Conservation (phyloP, 2,797 vertebrate species). For the Tiaroga cobitis region DNA sequence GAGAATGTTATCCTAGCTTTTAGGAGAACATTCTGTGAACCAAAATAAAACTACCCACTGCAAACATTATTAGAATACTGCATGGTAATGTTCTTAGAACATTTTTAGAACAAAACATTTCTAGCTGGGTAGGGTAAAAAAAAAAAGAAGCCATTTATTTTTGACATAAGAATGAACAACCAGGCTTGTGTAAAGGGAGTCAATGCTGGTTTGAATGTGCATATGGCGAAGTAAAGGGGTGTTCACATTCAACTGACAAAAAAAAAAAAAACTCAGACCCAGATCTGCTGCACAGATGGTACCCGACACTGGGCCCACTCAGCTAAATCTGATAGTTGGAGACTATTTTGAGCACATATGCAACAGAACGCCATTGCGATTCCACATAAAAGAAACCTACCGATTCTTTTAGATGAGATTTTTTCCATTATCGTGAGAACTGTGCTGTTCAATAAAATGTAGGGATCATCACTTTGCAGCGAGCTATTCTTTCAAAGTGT, state of each 20-base stretch:
- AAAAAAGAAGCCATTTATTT: slow-evolving; percentile 54
- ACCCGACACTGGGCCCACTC: slow-evolving; percentile 67
- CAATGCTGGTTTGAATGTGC: slow-evolving; percentile 26
- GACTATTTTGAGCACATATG: slow-evolving; percentile 41
- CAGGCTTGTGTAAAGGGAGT: slow-evolving; percentile 51
- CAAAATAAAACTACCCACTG: too few species aligned
- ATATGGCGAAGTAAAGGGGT: slow-evolving; percentile 56
- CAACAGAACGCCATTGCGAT: slow-evolving; percentile 31
- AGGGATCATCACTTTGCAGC: slow-evolving; percentile 39
- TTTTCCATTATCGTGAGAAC: slow-evolving; percentile 20
- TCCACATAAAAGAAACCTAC: slow-evolving; percentile 4
- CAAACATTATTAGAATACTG: too few species aligned
- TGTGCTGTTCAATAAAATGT: slow-evolving; percentile 40
- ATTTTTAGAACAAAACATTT: too few species aligned
- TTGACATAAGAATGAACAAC: slow-evolving; percentile 52
- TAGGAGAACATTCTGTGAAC: too few species aligned
- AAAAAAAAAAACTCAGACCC: slow-evolving; percentile 55
- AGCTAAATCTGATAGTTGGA: slow-evolving; percentile 61
- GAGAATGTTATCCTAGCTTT: too few species aligned
- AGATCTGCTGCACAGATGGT: slow-evolving; percentile 74
- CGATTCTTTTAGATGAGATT: background rate
- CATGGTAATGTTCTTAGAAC: too few species aligned
- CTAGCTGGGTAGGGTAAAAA: slow-evolving; percentile 29
- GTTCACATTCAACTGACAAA: slow-evolving; percentile 58
- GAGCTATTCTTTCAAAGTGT: slow-evolving; percentile 21